phyloP scores from a whole-genome alignment of 2,113 vertebrate genomes.

The Saguinus midas region DNA sequence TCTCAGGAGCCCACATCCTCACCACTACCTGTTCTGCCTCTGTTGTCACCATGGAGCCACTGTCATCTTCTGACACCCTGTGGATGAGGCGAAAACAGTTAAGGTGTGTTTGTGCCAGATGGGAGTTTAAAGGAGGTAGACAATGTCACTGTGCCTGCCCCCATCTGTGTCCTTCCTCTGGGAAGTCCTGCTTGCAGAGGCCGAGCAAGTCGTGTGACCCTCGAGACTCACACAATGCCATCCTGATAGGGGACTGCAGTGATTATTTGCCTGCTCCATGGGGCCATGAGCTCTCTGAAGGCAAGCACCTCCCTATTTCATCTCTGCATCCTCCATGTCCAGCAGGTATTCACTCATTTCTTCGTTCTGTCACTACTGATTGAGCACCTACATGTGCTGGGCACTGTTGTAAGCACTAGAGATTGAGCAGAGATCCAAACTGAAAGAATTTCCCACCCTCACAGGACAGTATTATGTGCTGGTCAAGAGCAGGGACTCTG shows the following conservation, averaged over 20 bases:
- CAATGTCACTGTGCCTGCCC: background rate
- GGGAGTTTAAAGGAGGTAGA: background rate
- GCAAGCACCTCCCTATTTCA: background rate
- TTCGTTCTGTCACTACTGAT: background rate
- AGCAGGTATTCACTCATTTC: background rate
- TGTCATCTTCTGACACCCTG: background rate
- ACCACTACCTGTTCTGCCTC: background rate
- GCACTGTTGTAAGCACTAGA: background rate
- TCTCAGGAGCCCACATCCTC: background rate
- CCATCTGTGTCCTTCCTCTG: background rate
- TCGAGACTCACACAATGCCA: background rate
- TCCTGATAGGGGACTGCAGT: background rate
- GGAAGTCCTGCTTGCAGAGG: background rate
- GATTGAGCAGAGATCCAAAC: background rate
- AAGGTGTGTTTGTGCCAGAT: background rate
- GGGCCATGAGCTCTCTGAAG: background rate
- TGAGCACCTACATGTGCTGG: background rate
- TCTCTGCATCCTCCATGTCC: background rate
- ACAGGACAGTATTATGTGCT: background rate
- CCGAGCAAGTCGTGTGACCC: background rate
- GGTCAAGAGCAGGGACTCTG: background rate
- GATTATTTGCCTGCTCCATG: background rate
- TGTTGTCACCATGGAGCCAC: background rate
- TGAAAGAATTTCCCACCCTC: background rate
- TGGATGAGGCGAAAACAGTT: background rate